Evolutionary conservation across 2,113 vertebrate genomes (phyloP).

Genomic region (Gorsachius goisagi): DNA sequence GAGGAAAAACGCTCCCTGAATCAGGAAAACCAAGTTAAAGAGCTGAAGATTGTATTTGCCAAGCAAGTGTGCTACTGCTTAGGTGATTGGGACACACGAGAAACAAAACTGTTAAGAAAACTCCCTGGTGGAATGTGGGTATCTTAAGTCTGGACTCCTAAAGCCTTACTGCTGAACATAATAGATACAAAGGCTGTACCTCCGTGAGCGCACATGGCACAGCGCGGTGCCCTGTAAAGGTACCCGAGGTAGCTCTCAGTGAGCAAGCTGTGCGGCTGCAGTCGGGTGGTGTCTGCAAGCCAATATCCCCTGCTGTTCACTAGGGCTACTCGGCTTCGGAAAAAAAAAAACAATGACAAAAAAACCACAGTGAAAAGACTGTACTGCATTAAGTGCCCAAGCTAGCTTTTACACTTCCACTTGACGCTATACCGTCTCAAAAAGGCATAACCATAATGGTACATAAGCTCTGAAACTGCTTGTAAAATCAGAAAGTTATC

Average conservation of each 20-base stretch:
- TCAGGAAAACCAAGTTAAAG: conserved; percentile 10
- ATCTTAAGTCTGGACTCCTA: background rate
- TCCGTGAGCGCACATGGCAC: rapidly evolving
- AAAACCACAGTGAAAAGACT: background rate
- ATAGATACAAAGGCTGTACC: background rate
- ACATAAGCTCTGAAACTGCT: background rate
- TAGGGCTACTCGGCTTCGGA: background rate
- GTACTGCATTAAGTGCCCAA: background rate
- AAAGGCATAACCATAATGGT: rapidly evolving
- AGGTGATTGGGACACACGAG: background rate
- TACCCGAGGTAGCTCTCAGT: background rate
- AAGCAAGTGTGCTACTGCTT: background rate
- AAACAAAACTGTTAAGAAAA: background rate
- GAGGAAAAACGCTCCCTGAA: conserved; percentile 23
- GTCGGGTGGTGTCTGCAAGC: background rate
- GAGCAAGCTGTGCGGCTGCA: background rate
- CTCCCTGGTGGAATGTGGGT: background rate
- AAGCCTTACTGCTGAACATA: background rate
- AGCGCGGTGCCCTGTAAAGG: background rate
- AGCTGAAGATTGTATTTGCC: background rate
- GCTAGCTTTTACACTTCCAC: background rate
- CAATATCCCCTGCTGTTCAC: background rate
- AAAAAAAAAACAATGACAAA: background rate
- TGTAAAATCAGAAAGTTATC: background rate
- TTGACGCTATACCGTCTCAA: background rate